Evolutionary conservation across 2,888 invertebrate species (phyloP).

Genomic region (Fabriciana adippe): DNA sequence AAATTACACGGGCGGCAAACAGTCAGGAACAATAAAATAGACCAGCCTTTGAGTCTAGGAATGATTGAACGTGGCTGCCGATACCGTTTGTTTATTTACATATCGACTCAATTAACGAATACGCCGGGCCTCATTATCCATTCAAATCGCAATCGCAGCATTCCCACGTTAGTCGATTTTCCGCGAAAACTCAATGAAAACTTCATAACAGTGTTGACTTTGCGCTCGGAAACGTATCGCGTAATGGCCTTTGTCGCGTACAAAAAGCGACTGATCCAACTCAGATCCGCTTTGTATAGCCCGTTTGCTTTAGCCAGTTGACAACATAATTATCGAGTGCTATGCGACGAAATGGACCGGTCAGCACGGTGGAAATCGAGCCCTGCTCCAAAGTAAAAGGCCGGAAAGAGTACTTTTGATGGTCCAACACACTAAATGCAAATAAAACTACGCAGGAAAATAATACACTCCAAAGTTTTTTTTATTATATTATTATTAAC

Average conservation of each 20-base stretch:
- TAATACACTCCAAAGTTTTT: no score
- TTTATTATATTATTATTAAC: no score
- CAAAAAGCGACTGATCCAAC: constrained; percentile 78
- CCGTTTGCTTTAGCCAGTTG: constrained; percentile 73
- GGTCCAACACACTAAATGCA: no score
- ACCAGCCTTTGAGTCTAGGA: constrained; percentile 64
- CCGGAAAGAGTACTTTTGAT: background rate
- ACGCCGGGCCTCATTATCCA: constrained; percentile 71
- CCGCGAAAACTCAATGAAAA: constrained; percentile 71
- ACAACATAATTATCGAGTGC: constrained; percentile 75
- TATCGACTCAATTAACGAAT: constrained; percentile 76
- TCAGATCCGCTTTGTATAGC: constrained; percentile 72
- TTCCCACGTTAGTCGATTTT: constrained; percentile 73
- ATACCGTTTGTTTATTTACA: constrained; percentile 69
- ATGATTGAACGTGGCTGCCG: constrained; percentile 58
- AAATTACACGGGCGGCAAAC: constrained; percentile 55
- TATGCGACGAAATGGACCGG: constrained; percentile 60
- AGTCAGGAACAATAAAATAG: constrained; percentile 64
- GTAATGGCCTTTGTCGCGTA: constrained; percentile 76
- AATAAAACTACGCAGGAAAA: no score
- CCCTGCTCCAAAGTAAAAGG: background rate
- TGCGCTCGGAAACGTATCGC: constrained; percentile 70
- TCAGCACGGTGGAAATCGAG: constrained; percentile 40
- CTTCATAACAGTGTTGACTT: constrained; percentile 79
- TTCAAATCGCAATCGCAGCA: constrained; percentile 74